Evolutionary conservation across 2,797 vertebrate genomes (phyloP).

Genomic region (Sparidentex hasta): DNA sequence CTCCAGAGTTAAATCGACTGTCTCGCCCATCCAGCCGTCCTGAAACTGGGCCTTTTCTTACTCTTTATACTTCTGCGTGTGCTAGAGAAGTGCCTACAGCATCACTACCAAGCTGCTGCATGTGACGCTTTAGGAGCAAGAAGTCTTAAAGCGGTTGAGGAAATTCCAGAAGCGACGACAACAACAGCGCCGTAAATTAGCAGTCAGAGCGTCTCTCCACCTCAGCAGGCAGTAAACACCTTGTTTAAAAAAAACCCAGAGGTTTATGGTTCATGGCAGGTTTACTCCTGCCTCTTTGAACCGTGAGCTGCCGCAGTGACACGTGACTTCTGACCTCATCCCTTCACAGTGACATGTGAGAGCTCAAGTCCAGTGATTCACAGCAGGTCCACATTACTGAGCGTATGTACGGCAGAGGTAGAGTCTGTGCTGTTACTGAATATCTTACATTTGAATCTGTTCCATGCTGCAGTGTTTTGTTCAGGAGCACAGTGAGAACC

Average conservation of each 20-base stretch:
- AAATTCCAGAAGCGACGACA: slow-evolving; percentile 56
- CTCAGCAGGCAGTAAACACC: slow-evolving; percentile 42
- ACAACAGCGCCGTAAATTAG: slow-evolving; percentile 54
- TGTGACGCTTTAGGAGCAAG: background rate
- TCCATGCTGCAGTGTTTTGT: background rate
- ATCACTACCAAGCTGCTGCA: no score
- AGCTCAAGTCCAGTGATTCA: slow-evolving; percentile 9
- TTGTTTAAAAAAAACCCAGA: background rate
- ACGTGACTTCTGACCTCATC: slow-evolving; percentile 25
- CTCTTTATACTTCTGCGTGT: no score
- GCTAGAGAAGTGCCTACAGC: no score
- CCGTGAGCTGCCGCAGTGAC: slow-evolving; percentile 23
- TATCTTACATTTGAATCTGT: background rate
- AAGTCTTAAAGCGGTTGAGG: slow-evolving; percentile 25
- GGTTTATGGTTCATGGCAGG: slow-evolving; percentile 29
- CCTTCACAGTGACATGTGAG: background rate
- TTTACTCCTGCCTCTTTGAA: slow-evolving; percentile 45
- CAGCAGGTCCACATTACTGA: background rate
- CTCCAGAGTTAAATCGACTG: no score
- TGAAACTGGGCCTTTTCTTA: no score
- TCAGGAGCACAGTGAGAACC: background rate
- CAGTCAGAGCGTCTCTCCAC: slow-evolving; percentile 7
- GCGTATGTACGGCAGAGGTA: background rate
- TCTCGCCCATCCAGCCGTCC: no score
- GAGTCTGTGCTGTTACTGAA: background rate